Conservation (phyloP, 2,113 vertebrate genomes). For the Corapipo altera region DNA sequence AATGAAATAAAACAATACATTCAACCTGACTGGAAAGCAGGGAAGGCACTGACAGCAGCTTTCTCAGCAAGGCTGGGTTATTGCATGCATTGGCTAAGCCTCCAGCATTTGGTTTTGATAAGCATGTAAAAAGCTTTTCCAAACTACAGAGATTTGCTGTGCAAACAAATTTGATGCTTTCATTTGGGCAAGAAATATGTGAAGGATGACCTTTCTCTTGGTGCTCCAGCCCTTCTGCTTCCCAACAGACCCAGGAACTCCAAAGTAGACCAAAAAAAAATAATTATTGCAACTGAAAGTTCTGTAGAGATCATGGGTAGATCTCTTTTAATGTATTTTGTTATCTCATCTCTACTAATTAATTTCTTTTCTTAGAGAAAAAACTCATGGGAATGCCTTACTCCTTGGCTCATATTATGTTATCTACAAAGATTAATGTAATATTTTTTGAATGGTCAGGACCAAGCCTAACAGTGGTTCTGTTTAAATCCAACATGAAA, state of each 20-base stretch:
- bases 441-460: background rate
- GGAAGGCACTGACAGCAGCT: background rate
- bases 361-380: background rate
- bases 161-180: background rate
- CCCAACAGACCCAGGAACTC: background rate
- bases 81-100: background rate
- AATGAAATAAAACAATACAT: background rate
- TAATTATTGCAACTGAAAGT: background rate
- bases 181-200: background rate
- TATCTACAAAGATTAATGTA: background rate
- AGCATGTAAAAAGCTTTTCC: background rate
- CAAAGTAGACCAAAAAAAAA: background rate
- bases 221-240: background rate
- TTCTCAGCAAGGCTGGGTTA: background rate
- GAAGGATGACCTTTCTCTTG: background rate
- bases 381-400: background rate
- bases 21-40: background rate
- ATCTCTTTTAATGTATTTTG: background rate
- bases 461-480: background rate
- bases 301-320: background rate
- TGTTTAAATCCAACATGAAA: background rate
- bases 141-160: background rate
- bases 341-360: background rate
- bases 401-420: background rate
- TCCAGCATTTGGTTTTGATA: background rate